Evolutionary conservation across 1,140 invertebrate genomes (phyloP), one percentile per base, ranked within the genome.

Genomic region (Drosophila micromelanica): DNA sequence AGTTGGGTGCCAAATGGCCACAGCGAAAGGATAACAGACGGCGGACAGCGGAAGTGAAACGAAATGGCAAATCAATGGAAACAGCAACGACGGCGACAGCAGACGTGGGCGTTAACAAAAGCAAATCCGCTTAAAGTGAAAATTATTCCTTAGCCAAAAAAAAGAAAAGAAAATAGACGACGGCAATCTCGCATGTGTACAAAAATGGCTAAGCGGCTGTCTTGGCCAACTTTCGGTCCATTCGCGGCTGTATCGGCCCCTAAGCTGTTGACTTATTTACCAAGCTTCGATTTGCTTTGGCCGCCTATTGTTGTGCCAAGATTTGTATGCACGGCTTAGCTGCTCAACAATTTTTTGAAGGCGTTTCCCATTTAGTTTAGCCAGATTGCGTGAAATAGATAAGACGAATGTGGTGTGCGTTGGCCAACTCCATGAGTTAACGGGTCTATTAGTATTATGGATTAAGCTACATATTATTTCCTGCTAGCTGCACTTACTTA

Each of bases 51-150:
- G 75, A 78, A 89, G 76, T 82, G 59, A 78, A 87, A 63, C 85
- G 85, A 78, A 90, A 90, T 90, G 85, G 82, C 79, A 87, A 91
- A 91, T 89, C 84, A 82, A 77, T 86, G 78, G 75, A 43, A 64
- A 27, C 27, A 67, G 49, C 40, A 64, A 42, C 63, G 57, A 15
- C 37, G 68, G 37, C 56, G 56, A 52, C 45, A 20, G n/a, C 55
- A 61, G 62, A 42, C 54, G 67, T 73, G 79, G 65, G 45, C 67
- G 56, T 54, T 65, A 69, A 77, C 69, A 69, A 79, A 64, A 79
- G 63, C 71, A 91, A 91, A 91, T 82, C 90, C 85, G 90, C 90
- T 91, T 91, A 91, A 86, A 91, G 90, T 86, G 73, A 84, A 87
- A 91, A 91, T 91, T 91, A 91, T 91, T 91, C 82, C 69, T 89